Evolutionary conservation across 2,113 vertebrate species (phyloP).

Genomic region (Procavia capensis): DNA sequence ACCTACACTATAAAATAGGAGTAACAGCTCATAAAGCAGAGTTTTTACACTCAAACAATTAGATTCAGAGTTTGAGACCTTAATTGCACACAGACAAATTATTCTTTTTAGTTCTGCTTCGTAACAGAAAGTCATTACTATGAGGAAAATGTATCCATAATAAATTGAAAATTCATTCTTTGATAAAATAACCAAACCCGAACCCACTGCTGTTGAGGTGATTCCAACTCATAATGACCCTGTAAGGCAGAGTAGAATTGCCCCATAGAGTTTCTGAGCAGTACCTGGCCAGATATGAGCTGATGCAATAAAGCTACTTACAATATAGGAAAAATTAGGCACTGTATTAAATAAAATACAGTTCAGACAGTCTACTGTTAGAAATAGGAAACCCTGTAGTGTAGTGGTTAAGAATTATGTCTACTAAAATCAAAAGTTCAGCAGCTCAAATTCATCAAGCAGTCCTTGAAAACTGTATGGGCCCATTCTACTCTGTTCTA

Average conservation of each 20-base stretch:
- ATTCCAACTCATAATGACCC: too few species aligned
- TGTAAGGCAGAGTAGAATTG: too few species aligned
- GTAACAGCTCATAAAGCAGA: constrained; percentile 39
- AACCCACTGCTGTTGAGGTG: too few species aligned
- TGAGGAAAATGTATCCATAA: constrained; percentile 38
- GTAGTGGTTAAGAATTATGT: too few species aligned
- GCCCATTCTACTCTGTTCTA: too few species aligned
- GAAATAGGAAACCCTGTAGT: too few species aligned
- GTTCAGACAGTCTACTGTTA: neutral
- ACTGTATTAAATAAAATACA: constrained; percentile 50
- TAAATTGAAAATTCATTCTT: constrained; percentile 75
- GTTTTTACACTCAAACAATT: constrained; percentile 61
- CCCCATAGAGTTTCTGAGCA: too few species aligned
- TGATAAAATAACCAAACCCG: too few species aligned
- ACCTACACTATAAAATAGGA: constrained; percentile 66
- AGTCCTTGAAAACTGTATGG: too few species aligned
- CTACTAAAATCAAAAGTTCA: too few species aligned
- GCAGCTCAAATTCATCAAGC: too few species aligned
- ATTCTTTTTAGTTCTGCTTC: constrained; percentile 59
- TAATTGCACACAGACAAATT: constrained; percentile 71
- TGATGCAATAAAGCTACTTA: constrained; percentile 68
- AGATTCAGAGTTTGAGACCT: constrained; percentile 50
- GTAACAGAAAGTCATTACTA: constrained; percentile 68
- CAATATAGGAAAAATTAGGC: constrained; percentile 44
- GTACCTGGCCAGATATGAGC: too few species aligned